Evolutionary conservation across 2,113 vertebrate species (phyloP), one percentile per base, ranked within the genome.

Genomic region (Cheilinus undulatus): DNA sequence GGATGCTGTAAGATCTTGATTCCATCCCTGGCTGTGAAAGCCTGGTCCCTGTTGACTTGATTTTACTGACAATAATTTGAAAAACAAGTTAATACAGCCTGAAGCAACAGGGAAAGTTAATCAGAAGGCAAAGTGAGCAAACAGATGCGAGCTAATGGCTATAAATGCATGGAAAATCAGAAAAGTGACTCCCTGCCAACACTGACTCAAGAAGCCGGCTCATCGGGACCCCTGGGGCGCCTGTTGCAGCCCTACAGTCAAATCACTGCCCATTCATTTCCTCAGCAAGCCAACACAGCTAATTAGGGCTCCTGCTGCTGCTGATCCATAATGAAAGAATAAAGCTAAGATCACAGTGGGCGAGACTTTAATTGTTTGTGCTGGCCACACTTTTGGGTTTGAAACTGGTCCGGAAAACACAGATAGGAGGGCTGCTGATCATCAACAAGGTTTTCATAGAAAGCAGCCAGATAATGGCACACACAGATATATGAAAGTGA

Each of bases 291-390:
- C 69, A 77, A 57, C 32, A 43, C 23, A 34, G 84, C 84, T 91
- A 91, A 92, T 89, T 88, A 86, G 76, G 64, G 73, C 77, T 88
- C 85, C 76, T 49, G 83, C 80, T 72, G 83, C 79, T 70, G 58
- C 80, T 85, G 88, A 87, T 86, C 86, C 84, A 69, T 63, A 86
- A 91, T 87, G 73, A 86, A 87, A 86, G 86, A 83, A 88, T 70
- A 46, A 42, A 77, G 78, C 81, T 65, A 78, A 70, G 80, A 88
- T 87, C 88, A 76, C 88, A 90, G 88, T 69, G 80, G 85, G 82
- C 48, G 36, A 76, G 68, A 54, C 78, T 86, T 88, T 86, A 83
- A 90, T 91, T 91, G 90, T 92, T 88, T 86, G 63, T 69, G 77
- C 78, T 84, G 84, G 78, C 77, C 61, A 62, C 87, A 69, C 70